Percentiles rank a stretch among this genome's conserved stretches.
phyloP scores from a whole-genome alignment of 1,140 invertebrate species.

The Pararge aegeria region DNA sequence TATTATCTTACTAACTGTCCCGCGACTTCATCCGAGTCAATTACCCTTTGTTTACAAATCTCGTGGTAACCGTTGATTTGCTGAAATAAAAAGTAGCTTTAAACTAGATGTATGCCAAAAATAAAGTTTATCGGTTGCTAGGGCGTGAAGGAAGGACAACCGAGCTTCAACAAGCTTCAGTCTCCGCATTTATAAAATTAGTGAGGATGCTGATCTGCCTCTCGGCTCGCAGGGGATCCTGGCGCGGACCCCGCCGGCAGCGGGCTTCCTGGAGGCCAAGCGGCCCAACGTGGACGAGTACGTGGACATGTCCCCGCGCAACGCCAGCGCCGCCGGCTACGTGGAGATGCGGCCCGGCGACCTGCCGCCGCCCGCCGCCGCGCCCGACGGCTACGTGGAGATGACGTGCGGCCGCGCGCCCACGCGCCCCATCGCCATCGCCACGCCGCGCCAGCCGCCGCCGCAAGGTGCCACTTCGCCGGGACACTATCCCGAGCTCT shows the following conservation, averaged over 20 bases:
- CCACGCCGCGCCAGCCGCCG: conserved; percentile 29
- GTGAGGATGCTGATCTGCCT: neutral
- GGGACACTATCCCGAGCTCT: no score
- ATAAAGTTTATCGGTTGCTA: no score
- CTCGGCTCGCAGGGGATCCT: conserved; percentile 35
- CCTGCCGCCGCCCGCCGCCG: conserved; percentile 17
- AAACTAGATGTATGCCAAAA: no score
- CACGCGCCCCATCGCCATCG: conserved; percentile 42
- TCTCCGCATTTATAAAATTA: no score
- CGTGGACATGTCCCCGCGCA: conserved; percentile 41
- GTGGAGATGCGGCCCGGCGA: conserved; percentile 54
- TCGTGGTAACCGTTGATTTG: no score
- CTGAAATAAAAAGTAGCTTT: no score
- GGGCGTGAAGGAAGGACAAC: no score
- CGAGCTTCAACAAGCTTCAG: no score
- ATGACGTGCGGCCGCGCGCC: conserved; percentile 48
- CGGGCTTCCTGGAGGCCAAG: conserved; percentile 33
- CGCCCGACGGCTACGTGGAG: conserved; percentile 51
- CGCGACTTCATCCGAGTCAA: no score
- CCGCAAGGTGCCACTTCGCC: neutral
- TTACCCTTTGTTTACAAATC: no score
- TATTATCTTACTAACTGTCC: no score
- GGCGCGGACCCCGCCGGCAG: conserved; percentile 43
- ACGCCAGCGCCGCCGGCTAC: conserved; percentile 37
- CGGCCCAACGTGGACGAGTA: conserved; percentile 52